phyloP scores from a whole-genome alignment of 64 coral and sea anemone species.

The Cladopsammia gracilis region DNA sequence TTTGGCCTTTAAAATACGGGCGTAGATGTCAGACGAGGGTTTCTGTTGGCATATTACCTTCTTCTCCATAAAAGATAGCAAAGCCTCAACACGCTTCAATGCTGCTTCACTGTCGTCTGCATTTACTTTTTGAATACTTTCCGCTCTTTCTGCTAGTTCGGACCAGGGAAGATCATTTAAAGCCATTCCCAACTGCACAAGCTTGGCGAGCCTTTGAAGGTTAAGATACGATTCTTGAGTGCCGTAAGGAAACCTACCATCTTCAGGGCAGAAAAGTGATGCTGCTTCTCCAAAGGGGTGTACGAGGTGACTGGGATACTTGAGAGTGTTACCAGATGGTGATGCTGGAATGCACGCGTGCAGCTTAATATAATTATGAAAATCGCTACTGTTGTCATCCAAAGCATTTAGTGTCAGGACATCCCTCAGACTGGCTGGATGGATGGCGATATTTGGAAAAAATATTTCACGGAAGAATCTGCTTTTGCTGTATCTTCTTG shows the following conservation, averaged over 20 bases:
- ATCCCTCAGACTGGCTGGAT: constrained; percentile 53
- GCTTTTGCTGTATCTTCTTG: neutral
- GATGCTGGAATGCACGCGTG: constrained; percentile 60
- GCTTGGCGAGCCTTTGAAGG: neutral
- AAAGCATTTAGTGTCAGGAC: constrained; percentile 52
- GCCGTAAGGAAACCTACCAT: constrained; percentile 61
- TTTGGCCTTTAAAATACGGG: neutral
- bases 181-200: constrained; percentile 64
- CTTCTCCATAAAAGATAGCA: constrained; percentile 49
- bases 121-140: constrained; percentile 58
- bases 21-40: neutral
- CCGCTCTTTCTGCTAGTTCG: constrained; percentile 65
- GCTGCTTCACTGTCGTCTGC: constrained; percentile 4
- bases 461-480: constrained; percentile 71
- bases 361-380: constrained; percentile 16
- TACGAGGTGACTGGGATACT: constrained; percentile 41
- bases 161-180: constrained; percentile 56
- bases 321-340: constrained; percentile 1
- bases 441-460: no score
- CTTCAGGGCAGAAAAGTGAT: constrained; percentile 41
- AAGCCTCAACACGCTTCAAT: neutral
- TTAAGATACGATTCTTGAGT: constrained; percentile 21
- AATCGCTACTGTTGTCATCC: constrained; percentile 22
- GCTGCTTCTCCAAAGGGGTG: constrained; percentile 40
- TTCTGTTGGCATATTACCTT: neutral